Conservation (phyloP, 2,888 invertebrate species). For the Sipha maydis region DNA sequence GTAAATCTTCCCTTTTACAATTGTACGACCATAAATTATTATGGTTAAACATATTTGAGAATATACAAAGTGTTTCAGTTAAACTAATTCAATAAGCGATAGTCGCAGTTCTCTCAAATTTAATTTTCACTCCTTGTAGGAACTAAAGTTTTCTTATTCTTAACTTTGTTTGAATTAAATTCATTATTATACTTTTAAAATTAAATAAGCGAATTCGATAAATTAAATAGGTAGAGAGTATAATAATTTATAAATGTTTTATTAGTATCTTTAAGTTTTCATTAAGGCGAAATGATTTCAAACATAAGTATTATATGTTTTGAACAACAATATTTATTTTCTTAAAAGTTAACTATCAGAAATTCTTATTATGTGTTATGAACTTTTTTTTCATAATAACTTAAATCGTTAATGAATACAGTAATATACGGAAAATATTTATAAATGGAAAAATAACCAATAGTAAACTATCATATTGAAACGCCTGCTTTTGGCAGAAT, state of each 20-base stretch:
- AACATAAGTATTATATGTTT: background rate
- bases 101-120: slow-evolving; percentile 42
- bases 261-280: background rate
- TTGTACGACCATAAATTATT: slow-evolving; percentile 34
- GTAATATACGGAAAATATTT: background rate
- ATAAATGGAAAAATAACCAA: too few species aligned
- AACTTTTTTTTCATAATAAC: background rate
- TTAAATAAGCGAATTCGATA: slow-evolving; percentile 35
- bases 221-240: slow-evolving; percentile 34
- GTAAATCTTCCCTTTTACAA: slow-evolving; percentile 27
- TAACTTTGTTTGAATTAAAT: slow-evolving; percentile 57
- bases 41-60: slow-evolving; percentile 49
- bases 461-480: background rate
- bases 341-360: background rate
- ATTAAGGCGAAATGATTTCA: background rate
- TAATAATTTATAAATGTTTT: slow-evolving; percentile 39
- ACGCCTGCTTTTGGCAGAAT: background rate
- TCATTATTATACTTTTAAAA: slow-evolving; percentile 47
- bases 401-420: background rate
- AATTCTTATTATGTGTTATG: background rate
- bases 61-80: slow-evolving; percentile 42
- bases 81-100: slow-evolving; percentile 59
- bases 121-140: slow-evolving; percentile 40
- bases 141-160: slow-evolving; percentile 55
- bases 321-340: background rate